Base-by-base conservation (phyloP, 30 jellyfish, hydroid and myxozoan genomes). In the Euphysa ruthae region DNA sequence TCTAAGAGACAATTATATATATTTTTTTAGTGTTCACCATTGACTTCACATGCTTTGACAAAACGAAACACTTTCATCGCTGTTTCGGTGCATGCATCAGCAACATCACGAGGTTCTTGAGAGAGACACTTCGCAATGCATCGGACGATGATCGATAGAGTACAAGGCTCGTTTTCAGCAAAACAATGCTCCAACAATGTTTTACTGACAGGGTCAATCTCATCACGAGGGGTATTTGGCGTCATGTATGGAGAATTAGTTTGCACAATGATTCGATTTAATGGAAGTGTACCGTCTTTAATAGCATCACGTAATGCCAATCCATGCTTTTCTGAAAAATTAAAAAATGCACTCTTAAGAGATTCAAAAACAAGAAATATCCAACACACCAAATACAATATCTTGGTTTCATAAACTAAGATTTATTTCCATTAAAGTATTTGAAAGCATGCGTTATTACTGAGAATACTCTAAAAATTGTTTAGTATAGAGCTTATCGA, bases 201-300 rank as follows among this genome's bases (percentile, higher is more conserved):
- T 49, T 84, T 80, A 54, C 95, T 84, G 68, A 84, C 90, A 2
- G 95, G 95, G 56, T 84, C 95, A 22, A 77, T 44, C 22, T 84
- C 93, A 32, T 78, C 55, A 55, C 66, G 65, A 19, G 95, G 84
- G 33, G 81, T 49, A 70, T 77, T 77, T 32, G 95, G 95, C 15
- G 87, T 78, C 95, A 84, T 84, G 93, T 84, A 84, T 32, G 95
- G 95, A 32, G 95, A 89, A 65, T 77, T 82, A 32, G 93, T 84
- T 54, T 84, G 95, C 43, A 84, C 82, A 19, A 84, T 71, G 38
- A 84, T 78, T 69, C 80, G 70, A 46, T 78, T 84, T 1, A 84
- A 71, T 16, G 95, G 95, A 30, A 78, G 66, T 23, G 77, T 82
- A 0, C 95, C 95, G 72, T 66, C 89, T 69, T 68, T 60, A 35